These are phyloP conservation scores for Nomada ruficornis DNA, from an alignment of 2,888 invertebrate species.

Conservation along the genomic window DNA sequence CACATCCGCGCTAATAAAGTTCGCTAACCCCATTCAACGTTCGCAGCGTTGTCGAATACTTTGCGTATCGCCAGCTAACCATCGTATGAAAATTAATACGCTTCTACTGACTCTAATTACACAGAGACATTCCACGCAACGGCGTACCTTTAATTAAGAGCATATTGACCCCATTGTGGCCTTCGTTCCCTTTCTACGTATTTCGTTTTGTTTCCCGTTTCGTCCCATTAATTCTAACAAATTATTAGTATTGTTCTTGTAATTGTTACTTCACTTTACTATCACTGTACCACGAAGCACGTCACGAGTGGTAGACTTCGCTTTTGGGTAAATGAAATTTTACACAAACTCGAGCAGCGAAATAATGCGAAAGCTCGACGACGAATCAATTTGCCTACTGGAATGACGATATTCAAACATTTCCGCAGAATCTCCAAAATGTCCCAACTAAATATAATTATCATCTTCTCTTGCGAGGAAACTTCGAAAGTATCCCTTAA, in stretches of 20 bases:
- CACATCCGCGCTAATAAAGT: slow-evolving; percentile 60
- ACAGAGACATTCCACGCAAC: neutral
- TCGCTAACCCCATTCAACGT: slow-evolving; percentile 49
- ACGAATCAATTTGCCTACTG: neutral
- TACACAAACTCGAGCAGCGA: neutral
- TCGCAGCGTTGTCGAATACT: slow-evolving; percentile 44
- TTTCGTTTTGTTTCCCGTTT: neutral
- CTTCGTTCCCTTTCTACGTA: neutral
- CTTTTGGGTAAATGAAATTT: neutral
- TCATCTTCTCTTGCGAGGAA: neutral
- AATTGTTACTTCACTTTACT: neutral
- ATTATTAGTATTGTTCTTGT: neutral
- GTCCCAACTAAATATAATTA: neutral
- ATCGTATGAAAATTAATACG: slow-evolving; percentile 33
- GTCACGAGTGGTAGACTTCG: neutral
- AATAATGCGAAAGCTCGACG: neutral
- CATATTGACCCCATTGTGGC: neutral
- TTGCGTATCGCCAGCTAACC: slow-evolving; percentile 22
- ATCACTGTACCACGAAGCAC: too few species aligned
- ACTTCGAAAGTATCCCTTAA: too few species aligned
- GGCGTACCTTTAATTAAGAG: slow-evolving; percentile 3
- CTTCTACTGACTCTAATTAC: slow-evolving; percentile 33
- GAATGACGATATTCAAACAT: neutral
- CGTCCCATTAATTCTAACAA: neutral
- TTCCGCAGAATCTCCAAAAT: neutral